These are phyloP conservation scores for Aplidium turbinatum DNA, from an alignment of 23 tunicate genomes.

Conservation along the genomic window DNA sequence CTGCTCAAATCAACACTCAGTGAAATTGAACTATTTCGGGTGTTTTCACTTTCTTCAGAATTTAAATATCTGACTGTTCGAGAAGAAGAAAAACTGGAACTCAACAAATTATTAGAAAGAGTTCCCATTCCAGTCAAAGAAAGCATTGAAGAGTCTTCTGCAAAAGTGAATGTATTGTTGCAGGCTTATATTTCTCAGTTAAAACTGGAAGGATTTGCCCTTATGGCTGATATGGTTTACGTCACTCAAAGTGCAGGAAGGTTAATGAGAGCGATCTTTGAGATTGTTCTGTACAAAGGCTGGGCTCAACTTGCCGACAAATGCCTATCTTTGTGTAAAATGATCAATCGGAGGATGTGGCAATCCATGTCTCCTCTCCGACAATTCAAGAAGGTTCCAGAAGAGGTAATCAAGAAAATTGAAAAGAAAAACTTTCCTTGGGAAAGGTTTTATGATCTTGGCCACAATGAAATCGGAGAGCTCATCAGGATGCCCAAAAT, in stretches of 20 bases:
- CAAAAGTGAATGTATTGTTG: conserved; percentile 93
- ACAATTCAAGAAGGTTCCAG: conserved; percentile 97
- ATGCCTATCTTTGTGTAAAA: conserved; percentile 83
- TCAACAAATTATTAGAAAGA: conserved; percentile 88
- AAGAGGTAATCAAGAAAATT: conserved; percentile 80
- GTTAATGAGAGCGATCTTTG: conserved; percentile 93
- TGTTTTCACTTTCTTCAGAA: conserved; percentile 96
- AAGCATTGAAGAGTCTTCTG: conserved; percentile 95
- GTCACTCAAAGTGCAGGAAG: conserved; percentile 98
- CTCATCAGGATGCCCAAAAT: conserved; percentile 88
- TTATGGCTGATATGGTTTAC: conserved; percentile 98
- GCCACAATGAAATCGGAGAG: conserved; percentile 96
- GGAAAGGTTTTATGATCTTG: conserved; percentile 96
- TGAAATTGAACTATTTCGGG: conserved; percentile 97
- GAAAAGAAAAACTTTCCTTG: conserved; percentile 97
- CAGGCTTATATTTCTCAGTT: conserved; percentile 96
- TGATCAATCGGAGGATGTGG: conserved; percentile 96
- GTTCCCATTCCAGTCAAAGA: conserved; percentile 98
- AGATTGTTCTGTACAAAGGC: conserved; percentile 92
- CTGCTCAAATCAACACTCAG: conserved; percentile 92
- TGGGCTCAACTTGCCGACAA: conserved; percentile 99
- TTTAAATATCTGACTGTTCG: conserved; percentile 90
- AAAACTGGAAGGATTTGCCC: conserved; percentile 94
- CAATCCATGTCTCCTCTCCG: conserved; percentile 97
- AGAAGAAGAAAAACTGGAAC: conserved; percentile 96